Evolutionary conservation across 2,888 invertebrate genomes (phyloP), one percentile per base, ranked within the genome.

Genomic region (Amphipyra berbera): DNA sequence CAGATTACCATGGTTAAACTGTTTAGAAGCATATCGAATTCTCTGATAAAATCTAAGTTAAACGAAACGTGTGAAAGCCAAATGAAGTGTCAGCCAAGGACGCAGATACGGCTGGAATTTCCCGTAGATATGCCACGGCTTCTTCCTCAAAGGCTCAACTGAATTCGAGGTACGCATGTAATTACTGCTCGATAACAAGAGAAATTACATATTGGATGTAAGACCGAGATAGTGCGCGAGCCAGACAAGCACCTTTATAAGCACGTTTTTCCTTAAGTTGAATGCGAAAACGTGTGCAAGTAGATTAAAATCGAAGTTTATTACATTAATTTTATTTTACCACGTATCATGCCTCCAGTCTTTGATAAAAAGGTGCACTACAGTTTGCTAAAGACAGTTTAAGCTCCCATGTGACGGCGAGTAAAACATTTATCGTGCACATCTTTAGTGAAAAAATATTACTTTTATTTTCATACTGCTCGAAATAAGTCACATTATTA

Each of bases 61-160:
- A 4, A 30, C 30, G 6, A 30, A 30, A 30, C 6, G 14, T 48
- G 33, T 6, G 41, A 37, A 38, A 42, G 27, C 41, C 42, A 37
- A n/a, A 30, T 21, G 8, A 57, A 38, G 7, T 27, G 33, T 33
- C 30, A 44, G 33, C 33, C 9, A 42, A 35, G 37, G 44, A 40
- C 15, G 6, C 27, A 37, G 7, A 40, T 35, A 13, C 8, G 14
- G n/a, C 21, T 12, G 13, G 38, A 13, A 38, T 70, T 49, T 41
- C 13, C 13, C n/a, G 15, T 33, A 33, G n/a, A n/a, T n/a, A n/a
- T 15, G 15, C n/a, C 13, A 4, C 45, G 21, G 8, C 7, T 41
- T 63, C 6, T 53, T 71, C 56, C 48, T 57, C 33, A 38, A 13
- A 4, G 30, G 13, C 2, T 40, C 4, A 56, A 5, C 42, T 47